Base-by-base conservation (phyloP, 2,888 invertebrate genomes). In the Clistopyga incitator region DNA sequence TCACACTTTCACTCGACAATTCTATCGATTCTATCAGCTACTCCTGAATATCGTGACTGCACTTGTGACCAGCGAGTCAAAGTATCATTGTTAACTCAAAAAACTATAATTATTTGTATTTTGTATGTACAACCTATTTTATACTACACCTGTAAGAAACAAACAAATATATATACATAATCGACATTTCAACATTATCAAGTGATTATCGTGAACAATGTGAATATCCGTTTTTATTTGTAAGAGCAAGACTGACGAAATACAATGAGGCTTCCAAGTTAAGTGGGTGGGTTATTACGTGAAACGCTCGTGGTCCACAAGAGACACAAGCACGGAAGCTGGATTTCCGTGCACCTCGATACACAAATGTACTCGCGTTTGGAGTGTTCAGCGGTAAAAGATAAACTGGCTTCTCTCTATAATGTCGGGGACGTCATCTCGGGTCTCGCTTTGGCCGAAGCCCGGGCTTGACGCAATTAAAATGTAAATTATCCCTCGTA, bases 401-500 rank as follows among this genome's bases (percentile, higher is more conserved):
- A 70, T 72, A 81, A 81, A 81, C 81, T 81, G 79, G 52, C 70
- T 78, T 61, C 64, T 68, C 83, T 50, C 68, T 54, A 68, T 68
- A 78, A 78, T 71, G 81, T 65, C 59, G 71, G 81, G 78, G 86
- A 78, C 76, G 84, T 81, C 70, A 85, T 78, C 54, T 68, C 56
- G 45, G 68, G 64, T 59, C 52, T 52, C 78, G 61, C 68, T 50
- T 74, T 76, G 61, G n/a, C n/a, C n/a, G 56, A 68, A 65, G 61
- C 84, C 45, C 75, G 85, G 87, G 84, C 84, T 80, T 80, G 82
- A 87, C 84, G 90, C 92, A 91, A 91, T 91, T 91, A 91, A 91
- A 91, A 91, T 91, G 91, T 89, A 91, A 91, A 91, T 91, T 88
- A 88, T 90, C 90, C 89, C 89, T 90, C 89, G 54, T 67, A 68